These are phyloP conservation scores for Myotis myotis DNA, from an alignment of 2,797 vertebrate species.

Conservation along the genomic window DNA sequence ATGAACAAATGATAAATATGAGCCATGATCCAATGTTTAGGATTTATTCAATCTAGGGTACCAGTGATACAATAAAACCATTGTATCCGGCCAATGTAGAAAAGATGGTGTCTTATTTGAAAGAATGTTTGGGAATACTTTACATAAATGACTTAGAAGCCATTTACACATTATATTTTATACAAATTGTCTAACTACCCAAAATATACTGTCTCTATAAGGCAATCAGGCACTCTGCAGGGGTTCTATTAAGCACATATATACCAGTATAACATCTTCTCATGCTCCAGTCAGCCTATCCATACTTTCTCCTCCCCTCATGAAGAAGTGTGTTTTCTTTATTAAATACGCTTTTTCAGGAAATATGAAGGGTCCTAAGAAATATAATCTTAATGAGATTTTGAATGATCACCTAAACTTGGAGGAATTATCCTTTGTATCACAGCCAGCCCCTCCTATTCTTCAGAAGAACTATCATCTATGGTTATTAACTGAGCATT, in stretches of 20 bases:
- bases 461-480: conserved; percentile 29
- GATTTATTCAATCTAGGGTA: background rate
- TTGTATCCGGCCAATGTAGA: background rate
- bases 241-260: background rate
- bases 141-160: background rate
- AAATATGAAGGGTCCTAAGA: background rate
- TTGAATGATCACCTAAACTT: conserved; percentile 51
- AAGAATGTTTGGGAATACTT: conserved; percentile 15
- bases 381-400: conserved; percentile 53
- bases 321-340: conserved; percentile 26
- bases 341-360: background rate
- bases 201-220: background rate
- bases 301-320: background rate
- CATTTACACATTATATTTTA: background rate
- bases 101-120: background rate
- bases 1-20: background rate
- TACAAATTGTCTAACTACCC: background rate
- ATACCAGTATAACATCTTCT: background rate
- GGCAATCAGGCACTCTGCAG: background rate
- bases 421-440: conserved; percentile 56
- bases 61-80: background rate
- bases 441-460: conserved; percentile 10
- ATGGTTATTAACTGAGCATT: conserved; percentile 32
- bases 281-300: background rate
- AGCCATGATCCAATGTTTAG: background rate